Percentiles rank a stretch among this genome's conserved stretches.
Evolutionary conservation across 1,140 invertebrate species (phyloP).

Genomic region (Lethrus apterus): DNA sequence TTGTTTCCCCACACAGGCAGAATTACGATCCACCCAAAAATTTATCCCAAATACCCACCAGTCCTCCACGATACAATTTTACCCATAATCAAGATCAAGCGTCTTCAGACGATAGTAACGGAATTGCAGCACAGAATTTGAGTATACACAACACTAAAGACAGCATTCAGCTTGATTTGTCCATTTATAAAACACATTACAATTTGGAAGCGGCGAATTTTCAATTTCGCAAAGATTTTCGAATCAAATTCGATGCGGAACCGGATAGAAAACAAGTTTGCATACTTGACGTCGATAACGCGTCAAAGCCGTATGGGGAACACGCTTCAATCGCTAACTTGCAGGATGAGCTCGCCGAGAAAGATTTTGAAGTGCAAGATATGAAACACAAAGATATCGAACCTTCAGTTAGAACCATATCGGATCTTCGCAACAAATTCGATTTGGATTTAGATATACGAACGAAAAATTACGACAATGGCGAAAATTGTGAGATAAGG

Average conservation of each 20-base stretch:
- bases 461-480: conserved; percentile 32
- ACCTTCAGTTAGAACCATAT: conserved; percentile 19
- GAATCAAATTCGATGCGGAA: conserved; percentile 20
- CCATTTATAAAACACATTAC: conserved; percentile 33
- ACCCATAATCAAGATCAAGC: conserved; percentile 25
- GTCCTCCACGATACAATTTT: conserved; percentile 36
- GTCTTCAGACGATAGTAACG: conserved; percentile 35
- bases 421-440: conserved; percentile 30
- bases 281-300: conserved; percentile 4
- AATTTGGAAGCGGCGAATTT: conserved; percentile 27
- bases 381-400: conserved; percentile 19
- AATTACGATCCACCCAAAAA: conserved; percentile 26
- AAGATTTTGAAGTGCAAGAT: conserved; percentile 8
- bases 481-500: conserved; percentile 26
- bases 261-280: conserved; percentile 3
- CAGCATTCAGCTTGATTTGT: conserved; percentile 34
- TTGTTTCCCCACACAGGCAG: conserved; percentile 22
- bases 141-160: conserved; percentile 33
- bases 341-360: neutral
- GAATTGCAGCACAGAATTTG: conserved; percentile 34
- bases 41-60: conserved; percentile 26
- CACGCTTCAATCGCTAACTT: neutral
- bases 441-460: conserved; percentile 36
- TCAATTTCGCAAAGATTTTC: conserved; percentile 24
- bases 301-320: conserved; percentile 3